phyloP scores from a whole-genome alignment of 2,113 vertebrate genomes.

The Xenopus laevis region DNA sequence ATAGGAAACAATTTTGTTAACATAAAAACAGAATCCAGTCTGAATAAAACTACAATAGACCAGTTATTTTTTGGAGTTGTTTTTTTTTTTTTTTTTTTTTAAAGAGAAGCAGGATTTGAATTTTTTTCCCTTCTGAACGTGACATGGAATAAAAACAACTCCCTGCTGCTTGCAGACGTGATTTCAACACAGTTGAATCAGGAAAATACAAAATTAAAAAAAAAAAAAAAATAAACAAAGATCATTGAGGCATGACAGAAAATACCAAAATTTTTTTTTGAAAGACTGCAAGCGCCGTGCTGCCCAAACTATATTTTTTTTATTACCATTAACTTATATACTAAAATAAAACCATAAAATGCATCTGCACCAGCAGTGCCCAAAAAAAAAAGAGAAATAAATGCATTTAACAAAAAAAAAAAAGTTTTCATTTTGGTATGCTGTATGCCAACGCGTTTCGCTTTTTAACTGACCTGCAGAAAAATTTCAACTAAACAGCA shows the following conservation, averaged over 20 bases:
- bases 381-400: slow-evolving; percentile 91
- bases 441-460: slow-evolving; percentile 84
- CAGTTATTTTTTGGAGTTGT: no score
- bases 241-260: slow-evolving; percentile 89
- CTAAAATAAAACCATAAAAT: slow-evolving; percentile 87
- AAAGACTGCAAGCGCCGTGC: slow-evolving; percentile 98
- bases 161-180: slow-evolving; percentile 79
- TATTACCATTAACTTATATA: slow-evolving; percentile 97
- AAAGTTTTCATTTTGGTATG: slow-evolving; percentile 89
- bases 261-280: slow-evolving; percentile 82
- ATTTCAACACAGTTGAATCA: slow-evolving; percentile 99
- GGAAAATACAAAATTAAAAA: slow-evolving; percentile 68
- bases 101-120: slow-evolving; percentile 98
- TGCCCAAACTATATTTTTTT: slow-evolving; percentile 91
- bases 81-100: slow-evolving; percentile 86
- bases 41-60: slow-evolving; percentile 98
- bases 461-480: slow-evolving; percentile 97
- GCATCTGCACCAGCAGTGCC: slow-evolving; percentile 98
- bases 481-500: slow-evolving; percentile 76
- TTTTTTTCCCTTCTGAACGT: slow-evolving; percentile 93
- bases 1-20: slow-evolving; percentile 99
- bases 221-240: slow-evolving; percentile 76
- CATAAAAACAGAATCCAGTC: slow-evolving; percentile 98
- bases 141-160: slow-evolving; percentile 95
- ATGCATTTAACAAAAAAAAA: slow-evolving; percentile 48